phyloP scores from a whole-genome alignment of 2,797 vertebrate species.

The Ispidina picta region DNA sequence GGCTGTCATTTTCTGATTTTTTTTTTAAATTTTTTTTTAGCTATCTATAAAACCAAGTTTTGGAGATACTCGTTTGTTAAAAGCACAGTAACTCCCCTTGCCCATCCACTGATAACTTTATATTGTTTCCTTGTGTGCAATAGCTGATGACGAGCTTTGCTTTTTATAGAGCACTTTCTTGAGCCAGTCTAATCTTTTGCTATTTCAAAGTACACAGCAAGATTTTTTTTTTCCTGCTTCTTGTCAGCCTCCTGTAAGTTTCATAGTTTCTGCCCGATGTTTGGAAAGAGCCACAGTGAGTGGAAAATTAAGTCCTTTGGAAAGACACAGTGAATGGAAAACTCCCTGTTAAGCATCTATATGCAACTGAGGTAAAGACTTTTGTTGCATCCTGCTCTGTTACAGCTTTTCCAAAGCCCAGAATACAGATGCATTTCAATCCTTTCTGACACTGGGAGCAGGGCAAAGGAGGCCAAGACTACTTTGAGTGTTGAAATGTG shows the following conservation, averaged over 20 bases:
- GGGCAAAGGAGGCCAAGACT: background rate
- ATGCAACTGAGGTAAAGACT: background rate
- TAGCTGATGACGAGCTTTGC: background rate
- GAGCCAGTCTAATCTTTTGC: background rate
- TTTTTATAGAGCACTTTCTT: background rate
- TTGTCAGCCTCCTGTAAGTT: background rate
- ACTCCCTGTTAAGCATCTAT: background rate
- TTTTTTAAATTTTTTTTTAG: no score
- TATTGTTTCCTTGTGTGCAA: fast-evolving
- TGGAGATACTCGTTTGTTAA: no score
- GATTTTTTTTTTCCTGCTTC: background rate
- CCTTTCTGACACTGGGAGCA: background rate
- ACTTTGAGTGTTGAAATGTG: background rate
- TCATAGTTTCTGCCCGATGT: background rate
- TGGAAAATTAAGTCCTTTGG: background rate
- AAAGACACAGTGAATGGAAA: background rate
- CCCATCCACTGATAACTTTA: no score
- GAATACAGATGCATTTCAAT: background rate
- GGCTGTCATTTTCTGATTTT: fast-evolving
- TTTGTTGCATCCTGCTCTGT: background rate
- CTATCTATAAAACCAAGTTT: background rate
- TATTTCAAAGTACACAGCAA: fast-evolving
- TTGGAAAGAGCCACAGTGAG: background rate
- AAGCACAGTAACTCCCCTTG: fast-evolving
- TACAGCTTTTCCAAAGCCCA: background rate